phyloP scores from a whole-genome alignment of 1,140 invertebrate genomes.

The Brachionus koreanus region DNA sequence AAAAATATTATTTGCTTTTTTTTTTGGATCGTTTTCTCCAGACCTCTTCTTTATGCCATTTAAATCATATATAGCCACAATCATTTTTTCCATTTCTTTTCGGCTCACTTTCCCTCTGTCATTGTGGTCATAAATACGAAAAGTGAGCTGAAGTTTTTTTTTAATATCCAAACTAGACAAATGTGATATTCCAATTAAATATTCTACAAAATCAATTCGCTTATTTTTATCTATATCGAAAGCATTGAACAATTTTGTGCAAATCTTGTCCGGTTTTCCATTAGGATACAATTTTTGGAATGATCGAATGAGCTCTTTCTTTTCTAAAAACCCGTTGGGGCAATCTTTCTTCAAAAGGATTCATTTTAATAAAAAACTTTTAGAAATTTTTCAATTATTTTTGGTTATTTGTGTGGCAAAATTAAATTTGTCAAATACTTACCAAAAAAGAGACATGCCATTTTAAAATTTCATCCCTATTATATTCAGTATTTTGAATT shows the following conservation, averaged over 20 bases:
- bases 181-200: conserved; percentile 2
- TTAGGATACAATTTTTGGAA: conserved; percentile 16
- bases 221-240: background rate
- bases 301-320: conserved; percentile 1
- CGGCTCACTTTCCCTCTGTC: conserved; percentile 4
- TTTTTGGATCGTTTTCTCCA: background rate
- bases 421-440: background rate
- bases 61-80: conserved; percentile 41
- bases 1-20: conserved; percentile 9
- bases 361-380: background rate
- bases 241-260: conserved; percentile 9
- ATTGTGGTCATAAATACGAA: conserved; percentile 40
- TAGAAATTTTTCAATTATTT: background rate
- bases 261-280: conserved; percentile 39
- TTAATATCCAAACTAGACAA: background rate
- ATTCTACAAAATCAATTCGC: conserved; percentile 43
- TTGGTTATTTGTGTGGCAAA: background rate
- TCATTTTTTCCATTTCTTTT: conserved; percentile 39
- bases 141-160: conserved; percentile 24
- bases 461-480: conserved; percentile 40
- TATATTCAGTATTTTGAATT: background rate
- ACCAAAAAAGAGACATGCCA: conserved; percentile 14
- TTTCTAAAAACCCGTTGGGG: background rate
- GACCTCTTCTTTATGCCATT: background rate
- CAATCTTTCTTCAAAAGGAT: conserved; percentile 7